These are phyloP conservation scores for Abscondita cerata DNA, from an alignment of 2,888 invertebrate species.

Conservation along the genomic window DNA sequence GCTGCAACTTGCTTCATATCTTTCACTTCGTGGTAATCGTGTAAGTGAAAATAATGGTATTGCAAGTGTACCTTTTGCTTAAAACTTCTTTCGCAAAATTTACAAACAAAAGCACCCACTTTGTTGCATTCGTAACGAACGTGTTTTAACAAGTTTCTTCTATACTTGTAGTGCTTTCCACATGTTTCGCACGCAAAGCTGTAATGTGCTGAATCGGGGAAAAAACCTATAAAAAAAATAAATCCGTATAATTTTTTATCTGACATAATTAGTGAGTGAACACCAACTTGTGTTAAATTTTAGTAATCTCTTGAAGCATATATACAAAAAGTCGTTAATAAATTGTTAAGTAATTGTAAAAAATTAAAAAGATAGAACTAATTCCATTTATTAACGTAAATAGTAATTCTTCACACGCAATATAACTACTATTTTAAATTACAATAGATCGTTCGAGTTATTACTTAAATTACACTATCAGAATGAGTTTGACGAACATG, in stretches of 20 bases:
- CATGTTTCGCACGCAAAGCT: conserved; percentile 10
- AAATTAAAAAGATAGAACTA: too few relatives aligned
- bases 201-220: conserved; percentile 2
- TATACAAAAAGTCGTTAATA: too few relatives aligned
- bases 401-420: too few relatives aligned
- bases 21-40: not conserved
- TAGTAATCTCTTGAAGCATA: too few relatives aligned
- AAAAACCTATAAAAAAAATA: conserved; percentile 2
- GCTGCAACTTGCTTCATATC: too few relatives aligned
- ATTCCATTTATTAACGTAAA: too few relatives aligned
- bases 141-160: conserved; percentile 10
- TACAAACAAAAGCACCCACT: conserved; percentile 6
- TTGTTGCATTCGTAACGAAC: conserved; percentile 12
- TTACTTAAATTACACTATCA: not conserved
- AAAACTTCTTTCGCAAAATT: conserved; percentile 8
- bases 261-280: not conserved
- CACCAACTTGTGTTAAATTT: not conserved
- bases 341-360: too few relatives aligned
- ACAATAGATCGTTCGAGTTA: not conserved
- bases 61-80: conserved; percentile 8
- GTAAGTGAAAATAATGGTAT: conserved; percentile 4
- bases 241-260: not conserved
- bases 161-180: conserved; percentile 9
- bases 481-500: conserved; percentile 12
- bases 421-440: not conserved